A percentile compares a stretch with the other conserved stretches of the same genome.
Evolutionary conservation across 2,888 invertebrate species (phyloP).

Genomic region (Venustoraphidia nigricollis): DNA sequence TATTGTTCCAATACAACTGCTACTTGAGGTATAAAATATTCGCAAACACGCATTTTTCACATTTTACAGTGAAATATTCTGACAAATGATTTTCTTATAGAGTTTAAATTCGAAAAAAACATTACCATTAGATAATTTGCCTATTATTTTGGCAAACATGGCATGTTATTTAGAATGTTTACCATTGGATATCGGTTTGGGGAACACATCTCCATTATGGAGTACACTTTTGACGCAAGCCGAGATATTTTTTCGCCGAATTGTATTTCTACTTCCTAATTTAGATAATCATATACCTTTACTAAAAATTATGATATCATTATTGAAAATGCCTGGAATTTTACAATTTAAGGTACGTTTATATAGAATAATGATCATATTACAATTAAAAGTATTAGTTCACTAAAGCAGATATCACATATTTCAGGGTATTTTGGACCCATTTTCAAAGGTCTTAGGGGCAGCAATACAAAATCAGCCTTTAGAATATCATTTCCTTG

Average conservation of each 20-base stretch:
- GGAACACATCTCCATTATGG: slow-evolving; percentile 57
- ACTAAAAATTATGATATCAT: slow-evolving; percentile 60
- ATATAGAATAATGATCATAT: neutral
- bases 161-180: slow-evolving; percentile 87
- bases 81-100: slow-evolving; percentile 25
- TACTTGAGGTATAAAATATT: slow-evolving; percentile 52
- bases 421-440: slow-evolving; percentile 69
- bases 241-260: slow-evolving; percentile 70
- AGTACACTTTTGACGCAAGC: slow-evolving; percentile 68
- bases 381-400: neutral
- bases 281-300: slow-evolving; percentile 56
- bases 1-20: slow-evolving; percentile 79
- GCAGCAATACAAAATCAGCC: slow-evolving; percentile 82
- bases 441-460: slow-evolving; percentile 87
- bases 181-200: slow-evolving; percentile 62
- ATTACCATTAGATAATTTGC: slow-evolving; percentile 51
- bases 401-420: slow-evolving; percentile 4
- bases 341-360: slow-evolving; percentile 53
- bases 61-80: neutral
- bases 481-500: slow-evolving; percentile 60
- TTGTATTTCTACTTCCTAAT: slow-evolving; percentile 51
- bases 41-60: neutral
- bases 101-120: slow-evolving; percentile 64
- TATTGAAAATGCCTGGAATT: slow-evolving; percentile 72
- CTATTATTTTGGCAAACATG: slow-evolving; percentile 76